Percentiles rank a stretch among this genome's conserved stretches.
Conservation (phyloP, 2,797 vertebrate genomes). For the Triplophysa yarkandensis region DNA sequence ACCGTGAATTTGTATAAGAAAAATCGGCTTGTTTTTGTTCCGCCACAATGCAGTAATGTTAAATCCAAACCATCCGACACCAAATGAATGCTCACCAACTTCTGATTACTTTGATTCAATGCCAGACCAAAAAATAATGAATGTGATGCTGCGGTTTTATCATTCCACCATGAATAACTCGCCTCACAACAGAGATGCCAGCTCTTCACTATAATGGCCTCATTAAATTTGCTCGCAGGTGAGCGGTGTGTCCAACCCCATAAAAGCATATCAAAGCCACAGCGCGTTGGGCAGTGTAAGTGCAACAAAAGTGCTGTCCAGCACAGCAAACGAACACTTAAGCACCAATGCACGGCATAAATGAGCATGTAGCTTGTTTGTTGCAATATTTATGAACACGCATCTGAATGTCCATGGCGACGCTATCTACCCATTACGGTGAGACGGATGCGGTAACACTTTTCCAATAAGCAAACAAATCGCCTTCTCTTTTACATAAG, state of each 20-base stretch:
- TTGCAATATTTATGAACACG: conserved; percentile 33
- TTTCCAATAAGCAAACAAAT: conserved; percentile 35
- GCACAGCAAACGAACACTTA: neutral
- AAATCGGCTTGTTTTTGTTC: conserved; percentile 4
- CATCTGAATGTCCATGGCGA: conserved; percentile 17
- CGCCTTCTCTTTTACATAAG: conserved; percentile 37
- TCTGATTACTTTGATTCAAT: conserved; percentile 24
- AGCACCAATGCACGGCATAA: neutral
- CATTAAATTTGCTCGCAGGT: conserved; percentile 41
- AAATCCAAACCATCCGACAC: conserved; percentile 16
- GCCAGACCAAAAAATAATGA: conserved; percentile 29
- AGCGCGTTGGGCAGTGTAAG: conserved; percentile 9
- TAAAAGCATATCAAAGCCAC: conserved; percentile 34
- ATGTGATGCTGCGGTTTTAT: conserved; percentile 20
- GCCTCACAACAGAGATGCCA: conserved; percentile 31
- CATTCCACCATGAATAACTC: conserved; percentile 3
- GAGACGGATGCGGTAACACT: conserved; percentile 35
- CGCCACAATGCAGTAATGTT: conserved; percentile 8
- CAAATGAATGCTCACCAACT: conserved; percentile 3
- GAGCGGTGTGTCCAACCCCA: conserved; percentile 13
- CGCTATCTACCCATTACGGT: conserved; percentile 31
- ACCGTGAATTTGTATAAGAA: neutral
- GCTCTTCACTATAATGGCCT: conserved; percentile 33
- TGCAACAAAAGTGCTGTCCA: conserved; percentile 17
- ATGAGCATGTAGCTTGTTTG: conserved; percentile 23